Evolutionary conservation across 2,888 invertebrate species (phyloP).

Genomic region (Macropis europaea): DNA sequence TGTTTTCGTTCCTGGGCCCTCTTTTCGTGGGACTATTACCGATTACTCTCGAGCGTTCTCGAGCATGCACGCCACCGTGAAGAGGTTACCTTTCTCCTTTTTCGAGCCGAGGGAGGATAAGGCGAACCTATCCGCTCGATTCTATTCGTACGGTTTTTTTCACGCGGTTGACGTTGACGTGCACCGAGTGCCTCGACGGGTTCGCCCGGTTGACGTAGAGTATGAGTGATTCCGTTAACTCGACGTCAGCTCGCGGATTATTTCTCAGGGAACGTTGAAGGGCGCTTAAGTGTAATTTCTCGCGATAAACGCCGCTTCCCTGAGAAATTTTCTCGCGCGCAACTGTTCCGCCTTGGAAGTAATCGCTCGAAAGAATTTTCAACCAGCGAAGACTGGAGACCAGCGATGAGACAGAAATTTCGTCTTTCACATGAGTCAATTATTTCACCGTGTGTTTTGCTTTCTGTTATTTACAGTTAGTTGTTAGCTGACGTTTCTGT

Average conservation of each 20-base stretch:
- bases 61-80: slow-evolving; percentile 19
- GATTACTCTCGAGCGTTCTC: slow-evolving; percentile 52
- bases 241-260: slow-evolving; percentile 36
- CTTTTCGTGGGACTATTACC: slow-evolving; percentile 47
- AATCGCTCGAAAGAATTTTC: neutral
- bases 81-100: slow-evolving; percentile 33
- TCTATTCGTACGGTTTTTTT: slow-evolving; percentile 61
- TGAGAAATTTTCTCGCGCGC: slow-evolving; percentile 21
- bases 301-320: slow-evolving; percentile 9
- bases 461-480: too few species aligned
- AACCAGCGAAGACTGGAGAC: too few species aligned
- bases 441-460: too few species aligned
- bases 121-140: slow-evolving; percentile 50
- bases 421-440: too few species aligned
- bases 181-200: slow-evolving; percentile 55
- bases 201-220: slow-evolving; percentile 52
- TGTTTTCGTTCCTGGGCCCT: slow-evolving; percentile 51
- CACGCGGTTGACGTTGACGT: slow-evolving; percentile 60
- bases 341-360: neutral
- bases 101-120: slow-evolving; percentile 13
- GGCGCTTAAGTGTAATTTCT: neutral
- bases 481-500: too few species aligned
- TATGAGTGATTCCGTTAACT: slow-evolving; percentile 65
- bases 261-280: slow-evolving; percentile 45
- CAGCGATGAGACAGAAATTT: too few species aligned